A percentile compares a stretch with the other conserved stretches of the same genome.
Conservation (phyloP, 2,113 vertebrate genomes). For the zebrafish (Danio rerio) region DNA sequence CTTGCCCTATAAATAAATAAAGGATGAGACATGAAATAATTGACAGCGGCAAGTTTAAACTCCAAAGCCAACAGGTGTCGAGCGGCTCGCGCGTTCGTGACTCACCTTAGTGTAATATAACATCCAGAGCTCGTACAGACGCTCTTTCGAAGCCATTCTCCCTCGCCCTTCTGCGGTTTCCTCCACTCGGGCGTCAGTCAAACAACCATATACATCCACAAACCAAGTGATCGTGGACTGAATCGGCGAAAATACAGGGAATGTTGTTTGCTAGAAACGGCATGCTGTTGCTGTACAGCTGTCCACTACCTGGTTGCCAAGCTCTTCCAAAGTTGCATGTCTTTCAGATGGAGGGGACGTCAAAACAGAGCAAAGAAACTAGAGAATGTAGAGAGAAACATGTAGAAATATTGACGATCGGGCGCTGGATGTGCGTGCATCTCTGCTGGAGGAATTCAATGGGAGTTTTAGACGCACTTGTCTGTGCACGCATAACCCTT, state of each 20-base stretch:
- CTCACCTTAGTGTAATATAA: conserved; percentile 91
- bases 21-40: not conserved
- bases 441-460: conserved; percentile 13
- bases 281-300: conserved; percentile 43
- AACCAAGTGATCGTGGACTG: conserved; percentile 52
- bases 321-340: conserved; percentile 48
- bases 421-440: not conserved
- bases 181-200: conserved; percentile 51
- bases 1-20: not conserved
- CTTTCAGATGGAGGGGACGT: conserved; percentile 28
- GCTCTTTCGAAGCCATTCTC: conserved; percentile 88
- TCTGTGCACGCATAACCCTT: not conserved
- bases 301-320: conserved; percentile 46
- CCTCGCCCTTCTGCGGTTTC: conserved; percentile 61
- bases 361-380: too few species aligned
- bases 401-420: not conserved
- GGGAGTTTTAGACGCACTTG: conserved; percentile 31
- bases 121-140: conserved; percentile 91
- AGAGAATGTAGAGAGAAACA: not conserved
- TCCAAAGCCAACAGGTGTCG: conserved; percentile 70
- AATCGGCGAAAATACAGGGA: conserved; percentile 59
- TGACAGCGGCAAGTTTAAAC: conserved; percentile 22
- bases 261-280: conserved; percentile 55
- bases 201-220: conserved; percentile 44
- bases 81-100: conserved; percentile 42